These are phyloP conservation scores for Spea multiplicata DNA, from an alignment of 2,113 vertebrate species.

Conservation along the genomic window DNA sequence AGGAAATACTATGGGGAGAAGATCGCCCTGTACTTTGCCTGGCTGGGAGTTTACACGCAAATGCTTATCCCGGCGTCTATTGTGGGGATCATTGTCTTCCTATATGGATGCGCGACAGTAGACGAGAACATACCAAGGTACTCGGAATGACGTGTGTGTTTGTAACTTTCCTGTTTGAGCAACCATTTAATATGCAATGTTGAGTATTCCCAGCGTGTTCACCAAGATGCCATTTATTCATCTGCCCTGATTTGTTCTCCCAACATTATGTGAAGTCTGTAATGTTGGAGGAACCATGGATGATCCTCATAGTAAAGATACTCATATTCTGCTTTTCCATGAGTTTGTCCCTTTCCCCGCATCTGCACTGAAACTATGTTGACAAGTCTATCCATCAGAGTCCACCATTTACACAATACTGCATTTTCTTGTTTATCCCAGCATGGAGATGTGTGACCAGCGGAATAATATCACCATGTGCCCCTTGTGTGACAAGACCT, in stretches of 20 bases:
- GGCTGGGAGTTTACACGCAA: conserved; percentile 96
- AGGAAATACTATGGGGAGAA: conserved; percentile 99
- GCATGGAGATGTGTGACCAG: conserved; percentile 95
- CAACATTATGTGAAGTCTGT: no score
- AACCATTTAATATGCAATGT: no score
- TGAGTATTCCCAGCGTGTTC: no score
- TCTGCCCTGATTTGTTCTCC: no score
- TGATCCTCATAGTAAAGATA: no score
- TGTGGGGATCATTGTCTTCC: conserved; percentile 91
- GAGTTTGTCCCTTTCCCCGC: no score
- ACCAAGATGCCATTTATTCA: no score
- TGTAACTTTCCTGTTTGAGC: neutral
- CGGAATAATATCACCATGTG: conserved; percentile 96
- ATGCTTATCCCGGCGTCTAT: conserved; percentile 94
- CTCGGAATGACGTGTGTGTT: neutral
- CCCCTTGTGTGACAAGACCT: conserved; percentile 87
- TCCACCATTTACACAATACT: no score
- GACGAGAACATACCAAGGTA: conserved; percentile 94
- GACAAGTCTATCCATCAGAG: no score
- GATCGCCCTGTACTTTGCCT: conserved; percentile 95
- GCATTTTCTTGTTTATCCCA: conserved; percentile 54
- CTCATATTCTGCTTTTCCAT: no score
- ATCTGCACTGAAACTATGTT: no score
- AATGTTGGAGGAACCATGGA: no score
- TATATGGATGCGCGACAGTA: conserved; percentile 91